Evolutionary conservation across 1,140 invertebrate species (phyloP).

Genomic region (Goniozus legneri): DNA sequence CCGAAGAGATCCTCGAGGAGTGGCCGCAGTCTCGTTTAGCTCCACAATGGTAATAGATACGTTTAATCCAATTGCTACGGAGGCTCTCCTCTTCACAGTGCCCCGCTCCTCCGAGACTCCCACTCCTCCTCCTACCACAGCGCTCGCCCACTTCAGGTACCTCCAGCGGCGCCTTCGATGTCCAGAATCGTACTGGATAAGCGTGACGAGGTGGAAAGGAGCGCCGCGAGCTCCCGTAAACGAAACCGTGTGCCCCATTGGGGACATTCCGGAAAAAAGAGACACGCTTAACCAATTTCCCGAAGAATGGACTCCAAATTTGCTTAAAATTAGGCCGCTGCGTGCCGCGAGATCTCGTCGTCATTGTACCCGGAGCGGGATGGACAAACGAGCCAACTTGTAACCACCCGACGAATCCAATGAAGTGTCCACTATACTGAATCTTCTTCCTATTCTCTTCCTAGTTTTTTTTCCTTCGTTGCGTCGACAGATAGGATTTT

Average conservation of each 20-base stretch:
- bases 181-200: constrained; percentile 29
- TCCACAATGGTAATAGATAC: constrained; percentile 29
- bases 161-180: constrained; percentile 23
- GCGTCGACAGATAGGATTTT: too few relatives aligned
- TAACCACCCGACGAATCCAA: too few relatives aligned
- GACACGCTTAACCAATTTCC: constrained; percentile 30
- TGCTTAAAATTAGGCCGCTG: constrained; percentile 28
- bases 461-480: too few relatives aligned
- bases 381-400: too few relatives aligned
- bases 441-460: too few relatives aligned
- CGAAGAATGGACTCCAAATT: constrained; percentile 23
- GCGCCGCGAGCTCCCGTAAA: neutral
- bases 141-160: too few relatives aligned
- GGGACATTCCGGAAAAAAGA: constrained; percentile 14
- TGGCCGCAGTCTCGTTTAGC: neutral
- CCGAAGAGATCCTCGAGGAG: neutral
- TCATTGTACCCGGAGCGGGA: neutral
- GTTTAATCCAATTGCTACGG: constrained; percentile 30
- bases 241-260: neutral
- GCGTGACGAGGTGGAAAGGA: constrained; percentile 9
- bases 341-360: neutral
- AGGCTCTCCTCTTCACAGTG: neutral
- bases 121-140: too few relatives aligned
- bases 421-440: too few relatives aligned
- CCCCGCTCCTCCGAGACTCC: too few relatives aligned